Base-by-base conservation (phyloP, 2,113 vertebrate species). In the Picathartes gymnocephalus region DNA sequence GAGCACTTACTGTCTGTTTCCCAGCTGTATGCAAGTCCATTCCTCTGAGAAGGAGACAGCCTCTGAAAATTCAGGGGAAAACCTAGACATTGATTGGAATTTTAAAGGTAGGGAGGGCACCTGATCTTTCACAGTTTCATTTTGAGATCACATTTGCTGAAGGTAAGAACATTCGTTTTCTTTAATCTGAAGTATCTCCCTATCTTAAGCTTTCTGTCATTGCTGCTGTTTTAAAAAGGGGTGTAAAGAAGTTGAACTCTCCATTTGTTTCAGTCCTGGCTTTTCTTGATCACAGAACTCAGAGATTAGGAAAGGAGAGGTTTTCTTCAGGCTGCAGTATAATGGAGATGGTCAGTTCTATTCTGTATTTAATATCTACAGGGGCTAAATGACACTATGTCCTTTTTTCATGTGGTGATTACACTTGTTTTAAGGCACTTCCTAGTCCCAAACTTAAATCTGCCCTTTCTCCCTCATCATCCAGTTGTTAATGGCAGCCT, bases 181-280 rank as follows among this genome's bases (percentile, higher is more conserved):
- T 78, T 65, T 27, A 33, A 18, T 66, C 44, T 8, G 19, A 30
- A 56, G 21, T 81, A 35, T 20, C 7, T 72, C 12, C 11, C 7
- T 37, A 15, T 61, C 22, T 64, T 72, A 33, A 61, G 18, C 35
- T 84, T 24, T 45, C 15, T 83, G 20, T 53, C 15, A 35, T 81
- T 0, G 0, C 22, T 78, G 42, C n/a, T 21, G 23, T 45, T 76
- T 66, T 50, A 33, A 54, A 85, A 71, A 25, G 6, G 2, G 1
- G 3, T 2, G 10, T 72, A n/a, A 44, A 70, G 27, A 69, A 77
- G 23, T 19, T 56, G 47, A 91, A 54, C 17, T 42, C 10, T 35
- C 3, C 2, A 6, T 82, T 78, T 27, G 33, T 20, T 69, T 93
- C 23, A 14, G 13, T 58, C 7, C 24, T 9, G 42, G 50, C 12